phyloP scores from a whole-genome alignment of 2,797 vertebrate genomes.

The Cichlasoma orientale region DNA sequence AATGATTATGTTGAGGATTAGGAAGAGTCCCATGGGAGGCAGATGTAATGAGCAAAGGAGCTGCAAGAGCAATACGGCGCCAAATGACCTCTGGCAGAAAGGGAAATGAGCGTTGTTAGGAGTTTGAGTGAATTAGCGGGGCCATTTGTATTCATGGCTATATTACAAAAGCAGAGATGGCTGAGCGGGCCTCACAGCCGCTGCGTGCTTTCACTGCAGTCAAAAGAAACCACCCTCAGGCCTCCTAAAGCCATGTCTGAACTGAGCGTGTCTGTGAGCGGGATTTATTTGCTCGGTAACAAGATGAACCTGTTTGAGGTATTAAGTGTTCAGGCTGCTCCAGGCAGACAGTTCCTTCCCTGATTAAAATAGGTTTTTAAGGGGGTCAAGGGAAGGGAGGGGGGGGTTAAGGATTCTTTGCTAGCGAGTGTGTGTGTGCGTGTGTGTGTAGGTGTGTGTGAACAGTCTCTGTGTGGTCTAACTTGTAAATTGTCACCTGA shows the following conservation, averaged over 20 bases:
- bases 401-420: neutral
- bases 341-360: conserved; percentile 25
- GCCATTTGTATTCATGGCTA: conserved; percentile 62
- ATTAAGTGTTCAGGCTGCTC: conserved; percentile 52
- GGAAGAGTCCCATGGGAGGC: conserved; percentile 30
- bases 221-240: conserved; percentile 46
- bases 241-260: conserved; percentile 53
- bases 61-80: conserved; percentile 41
- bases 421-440: neutral
- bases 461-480: conserved; percentile 52
- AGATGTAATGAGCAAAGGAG: conserved; percentile 42
- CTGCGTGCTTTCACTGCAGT: conserved; percentile 50
- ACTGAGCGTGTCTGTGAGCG: conserved; percentile 33
- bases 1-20: conserved; percentile 35
- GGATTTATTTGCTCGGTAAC: conserved; percentile 67
- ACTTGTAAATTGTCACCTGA: conserved; percentile 42
- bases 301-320: conserved; percentile 63
- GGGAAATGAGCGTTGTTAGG: conserved; percentile 55
- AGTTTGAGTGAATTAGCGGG: conserved; percentile 53
- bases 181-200: conserved; percentile 23
- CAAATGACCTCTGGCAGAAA: conserved; percentile 61
- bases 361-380: conserved; percentile 62
- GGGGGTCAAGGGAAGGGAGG: neutral
- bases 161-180: conserved; percentile 47
- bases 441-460: neutral